Evolutionary conservation across 2,113 vertebrate genomes (phyloP).

Genomic region (Laticauda laticaudata): DNA sequence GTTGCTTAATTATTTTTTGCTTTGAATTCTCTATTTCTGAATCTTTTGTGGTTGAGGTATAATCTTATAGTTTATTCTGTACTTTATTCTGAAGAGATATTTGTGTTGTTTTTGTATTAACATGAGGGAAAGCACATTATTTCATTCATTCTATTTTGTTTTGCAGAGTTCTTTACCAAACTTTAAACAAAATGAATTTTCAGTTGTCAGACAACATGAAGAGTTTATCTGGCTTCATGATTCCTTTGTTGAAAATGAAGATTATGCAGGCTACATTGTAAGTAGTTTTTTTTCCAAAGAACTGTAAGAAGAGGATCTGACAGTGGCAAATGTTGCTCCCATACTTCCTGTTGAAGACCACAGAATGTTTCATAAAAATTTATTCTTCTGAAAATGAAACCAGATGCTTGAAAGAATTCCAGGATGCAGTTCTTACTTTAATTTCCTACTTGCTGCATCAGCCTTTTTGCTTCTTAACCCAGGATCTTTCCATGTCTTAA

Average conservation of each 20-base stretch:
- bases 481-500: constrained; percentile 12
- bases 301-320: neutral
- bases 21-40: neutral
- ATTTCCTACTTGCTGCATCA: neutral
- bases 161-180: constrained; percentile 93
- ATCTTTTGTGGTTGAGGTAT: neutral
- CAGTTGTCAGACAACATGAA: constrained; percentile 96
- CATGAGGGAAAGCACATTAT: neutral
- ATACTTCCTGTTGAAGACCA: constrained; percentile 20
- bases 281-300: constrained; percentile 63
- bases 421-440: constrained; percentile 7
- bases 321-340: constrained; percentile 3
- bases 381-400: constrained; percentile 9
- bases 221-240: constrained; percentile 99
- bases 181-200: constrained; percentile 99
- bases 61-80: neutral
- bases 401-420: constrained; percentile 24
- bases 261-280: constrained; percentile 97
- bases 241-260: constrained; percentile 97
- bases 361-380: neutral
- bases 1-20: neutral
- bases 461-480: neutral
- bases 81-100: neutral
- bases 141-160: constrained; percentile 11
- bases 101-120: neutral